Conservation (phyloP, 2,113 vertebrate genomes). For the Agapornis roseicollis region DNA sequence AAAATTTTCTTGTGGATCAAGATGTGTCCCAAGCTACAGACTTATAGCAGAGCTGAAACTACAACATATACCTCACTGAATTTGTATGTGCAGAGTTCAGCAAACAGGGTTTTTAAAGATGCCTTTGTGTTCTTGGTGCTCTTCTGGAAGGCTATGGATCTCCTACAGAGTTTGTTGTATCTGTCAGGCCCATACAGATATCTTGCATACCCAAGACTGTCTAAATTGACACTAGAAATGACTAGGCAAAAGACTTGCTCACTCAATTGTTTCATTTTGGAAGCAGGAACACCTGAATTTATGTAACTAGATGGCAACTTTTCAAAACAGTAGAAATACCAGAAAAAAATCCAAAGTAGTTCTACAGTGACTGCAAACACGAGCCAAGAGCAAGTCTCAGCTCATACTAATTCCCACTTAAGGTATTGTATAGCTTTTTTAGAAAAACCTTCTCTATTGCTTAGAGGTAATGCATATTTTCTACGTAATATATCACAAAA, state of each 20-base stretch:
- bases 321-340: not conserved
- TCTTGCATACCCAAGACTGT: not conserved
- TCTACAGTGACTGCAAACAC: not conserved
- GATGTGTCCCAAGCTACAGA: not conserved
- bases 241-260: not conserved
- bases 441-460: not conserved
- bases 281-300: not conserved
- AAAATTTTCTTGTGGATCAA: not conserved
- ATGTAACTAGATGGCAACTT: not conserved
- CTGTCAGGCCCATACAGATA: not conserved
- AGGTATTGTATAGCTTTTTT: not conserved
- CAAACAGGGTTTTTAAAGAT: not conserved
- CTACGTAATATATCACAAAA: not conserved
- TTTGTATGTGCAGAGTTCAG: not conserved
- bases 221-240: not conserved
- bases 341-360: not conserved
- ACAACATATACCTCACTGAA: not conserved
- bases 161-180: not conserved
- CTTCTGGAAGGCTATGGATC: not conserved
- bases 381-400: not conserved
- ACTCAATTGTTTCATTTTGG: not conserved
- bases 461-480: not conserved
- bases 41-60: not conserved
- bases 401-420: not conserved
- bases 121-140: not conserved